These are phyloP conservation scores for Eulemur coronatus DNA, from an alignment of 2,797 vertebrate genomes.

Conservation along the genomic window DNA sequence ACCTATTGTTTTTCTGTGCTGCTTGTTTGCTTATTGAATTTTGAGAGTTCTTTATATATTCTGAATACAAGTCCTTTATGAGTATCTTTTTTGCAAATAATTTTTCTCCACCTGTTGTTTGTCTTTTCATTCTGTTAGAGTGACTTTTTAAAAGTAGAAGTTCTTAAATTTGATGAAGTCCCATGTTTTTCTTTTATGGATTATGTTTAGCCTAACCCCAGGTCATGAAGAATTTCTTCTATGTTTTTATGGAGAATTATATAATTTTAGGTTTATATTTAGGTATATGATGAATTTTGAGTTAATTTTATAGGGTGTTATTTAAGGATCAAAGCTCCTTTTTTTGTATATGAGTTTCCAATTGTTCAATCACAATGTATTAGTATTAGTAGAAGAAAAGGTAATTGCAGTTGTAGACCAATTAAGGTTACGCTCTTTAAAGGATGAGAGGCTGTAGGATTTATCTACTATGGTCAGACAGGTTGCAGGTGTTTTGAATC, in stretches of 20 bases:
- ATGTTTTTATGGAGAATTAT: neutral
- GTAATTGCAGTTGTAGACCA: neutral
- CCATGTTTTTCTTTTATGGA: neutral
- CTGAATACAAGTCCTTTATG: neutral
- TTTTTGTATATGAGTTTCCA: neutral
- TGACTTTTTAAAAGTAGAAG: neutral
- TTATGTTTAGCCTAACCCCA: neutral
- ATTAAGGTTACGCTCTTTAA: neutral
- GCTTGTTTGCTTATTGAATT: neutral
- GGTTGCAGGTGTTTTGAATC: neutral
- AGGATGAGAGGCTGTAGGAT: neutral
- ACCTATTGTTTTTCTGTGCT: neutral
- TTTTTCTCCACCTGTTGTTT: neutral
- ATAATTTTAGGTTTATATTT: neutral
- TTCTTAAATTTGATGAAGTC: neutral
- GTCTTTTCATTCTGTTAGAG: neutral
- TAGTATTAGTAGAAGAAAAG: neutral
- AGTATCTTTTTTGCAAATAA: neutral
- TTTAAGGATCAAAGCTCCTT: neutral
- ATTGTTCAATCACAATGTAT: neutral
- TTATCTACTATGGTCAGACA: neutral
- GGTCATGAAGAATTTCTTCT: neutral
- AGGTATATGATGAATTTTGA: neutral
- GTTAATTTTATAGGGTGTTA: neutral
- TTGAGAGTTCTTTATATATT: neutral